Evolutionary conservation across 2,888 invertebrate species (phyloP).

Genomic region (Phyllotreta cruciferae): DNA sequence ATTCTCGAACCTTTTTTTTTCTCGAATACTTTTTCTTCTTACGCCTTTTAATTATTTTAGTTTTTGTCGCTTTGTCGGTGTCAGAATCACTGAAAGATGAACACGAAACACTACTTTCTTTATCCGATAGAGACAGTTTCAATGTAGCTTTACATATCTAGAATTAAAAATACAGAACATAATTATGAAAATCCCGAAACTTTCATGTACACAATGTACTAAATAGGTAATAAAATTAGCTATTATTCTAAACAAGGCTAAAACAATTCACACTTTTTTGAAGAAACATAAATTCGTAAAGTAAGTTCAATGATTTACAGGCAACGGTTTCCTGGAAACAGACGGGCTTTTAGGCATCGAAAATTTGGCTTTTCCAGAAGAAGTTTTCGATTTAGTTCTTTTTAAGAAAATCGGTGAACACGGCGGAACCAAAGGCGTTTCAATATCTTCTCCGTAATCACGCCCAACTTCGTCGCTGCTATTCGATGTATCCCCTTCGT

Average conservation of each 20-base stretch:
- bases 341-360: slow-evolving; percentile 54
- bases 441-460: slow-evolving; percentile 50
- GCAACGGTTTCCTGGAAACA: slow-evolving; percentile 65
- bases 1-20: slow-evolving; percentile 35
- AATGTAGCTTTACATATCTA: slow-evolving; percentile 68
- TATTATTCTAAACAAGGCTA: background rate
- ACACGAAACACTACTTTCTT: slow-evolving; percentile 43
- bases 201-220: background rate
- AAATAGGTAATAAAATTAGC: background rate
- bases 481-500: slow-evolving; percentile 80
- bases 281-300: background rate
- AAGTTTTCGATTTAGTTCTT: slow-evolving; percentile 48
- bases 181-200: background rate
- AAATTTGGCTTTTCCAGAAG: slow-evolving; percentile 42
- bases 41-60: slow-evolving; percentile 39
- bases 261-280: background rate
- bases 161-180: slow-evolving; percentile 32
- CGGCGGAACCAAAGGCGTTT: slow-evolving; percentile 67
- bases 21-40: slow-evolving; percentile 46
- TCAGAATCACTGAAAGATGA: slow-evolving; percentile 42
- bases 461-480: slow-evolving; percentile 66
- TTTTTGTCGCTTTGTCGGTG: slow-evolving; percentile 38
- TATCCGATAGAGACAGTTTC: slow-evolving; percentile 58
- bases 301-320: slow-evolving; percentile 57
- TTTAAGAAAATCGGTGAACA: slow-evolving; percentile 69